Evolutionary conservation across 1,140 invertebrate species (phyloP).

Genomic region (Zaprionus kolodkinae): DNA sequence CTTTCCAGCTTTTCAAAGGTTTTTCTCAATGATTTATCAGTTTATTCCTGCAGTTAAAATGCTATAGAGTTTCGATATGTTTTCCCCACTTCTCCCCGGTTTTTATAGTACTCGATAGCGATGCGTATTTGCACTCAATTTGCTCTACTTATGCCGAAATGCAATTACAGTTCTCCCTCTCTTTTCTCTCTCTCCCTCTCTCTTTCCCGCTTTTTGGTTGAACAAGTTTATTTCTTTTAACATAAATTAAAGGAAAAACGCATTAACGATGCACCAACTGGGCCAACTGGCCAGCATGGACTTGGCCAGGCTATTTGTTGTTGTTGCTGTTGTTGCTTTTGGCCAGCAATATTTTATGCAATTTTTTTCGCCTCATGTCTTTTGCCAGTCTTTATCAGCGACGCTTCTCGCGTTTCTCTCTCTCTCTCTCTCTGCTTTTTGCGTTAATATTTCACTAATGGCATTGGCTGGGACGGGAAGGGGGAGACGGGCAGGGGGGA

Average conservation of each 20-base stretch:
- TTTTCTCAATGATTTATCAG: background rate
- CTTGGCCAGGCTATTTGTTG: background rate
- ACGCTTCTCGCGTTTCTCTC: background rate
- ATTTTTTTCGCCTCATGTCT: conserved; percentile 30
- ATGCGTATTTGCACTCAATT: conserved; percentile 5
- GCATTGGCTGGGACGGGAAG: conserved; percentile 64
- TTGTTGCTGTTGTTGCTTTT: background rate
- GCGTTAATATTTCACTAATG: conserved; percentile 82
- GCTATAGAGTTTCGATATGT: background rate
- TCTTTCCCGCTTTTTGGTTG: background rate
- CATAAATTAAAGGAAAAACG: conserved; percentile 37
- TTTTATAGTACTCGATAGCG: background rate
- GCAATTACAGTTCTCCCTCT: conserved; percentile 8
- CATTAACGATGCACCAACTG: conserved; percentile 34
- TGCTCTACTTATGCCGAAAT: conserved; percentile 16
- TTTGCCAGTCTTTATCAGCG: conserved; percentile 30
- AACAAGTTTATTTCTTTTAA: conserved; percentile 25
- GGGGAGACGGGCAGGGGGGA: background rate
- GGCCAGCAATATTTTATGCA: conserved; percentile 23
- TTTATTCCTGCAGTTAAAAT: background rate
- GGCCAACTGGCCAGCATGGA: background rate
- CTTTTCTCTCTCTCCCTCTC: too few relatives aligned
- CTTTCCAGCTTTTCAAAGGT: too few relatives aligned
- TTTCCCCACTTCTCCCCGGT: background rate
- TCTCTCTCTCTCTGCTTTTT: conserved; percentile 57